Evolutionary conservation across 2,888 invertebrate species (phyloP), one percentile per base, ranked within the genome.

Genomic region (Spatulosminthurus flaviceps): DNA sequence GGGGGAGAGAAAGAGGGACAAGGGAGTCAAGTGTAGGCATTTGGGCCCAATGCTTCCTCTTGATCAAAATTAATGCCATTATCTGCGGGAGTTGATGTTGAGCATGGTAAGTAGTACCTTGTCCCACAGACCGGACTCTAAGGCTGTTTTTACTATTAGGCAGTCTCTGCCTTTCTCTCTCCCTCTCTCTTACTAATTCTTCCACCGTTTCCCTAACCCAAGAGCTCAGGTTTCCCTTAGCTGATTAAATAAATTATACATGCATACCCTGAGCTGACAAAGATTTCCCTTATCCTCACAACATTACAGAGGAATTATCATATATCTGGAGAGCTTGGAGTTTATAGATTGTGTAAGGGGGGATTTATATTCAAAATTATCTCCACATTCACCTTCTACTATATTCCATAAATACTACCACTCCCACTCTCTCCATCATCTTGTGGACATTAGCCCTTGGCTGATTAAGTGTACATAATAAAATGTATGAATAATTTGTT

Each of bases 181-280:
- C 69, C 42, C 42, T 43, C 70, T 69, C 69, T 69, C 24, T 69
- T n/a, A n/a, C n/a, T n/a, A n/a, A n/a, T n/a, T n/a, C n/a, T n/a
- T n/a, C 69, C 69, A 77, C 60, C 67, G 64, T 75, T 75, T 75
- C 75, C 75, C 21, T 64, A 64, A n/a, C n/a, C 22, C 24, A 11
- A 28, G 29, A 29, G 74, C 74, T 79, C 76, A 76, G 79, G 76
- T 80, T 80, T n/a, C n/a, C 69, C 80, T 80, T 73, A 72, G 69
- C 77, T 80, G 77, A 80, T 80, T 80, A 80, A 80, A 77, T 80
- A 77, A 72, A 80, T 80, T 80, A 80, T 80, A 73, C 77, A 80
- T 80, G 77, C 77, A 77, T 80, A 16, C 60, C 34, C 42, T 21
- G 21, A 75, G 60, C 73, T 60, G 64, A 71, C 71, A 72, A 64